A percentile compares a stretch with the other conserved stretches of the same genome.
phyloP scores from a whole-genome alignment of 2,797 vertebrate genomes.

The Micropoecilia bifurca region DNA sequence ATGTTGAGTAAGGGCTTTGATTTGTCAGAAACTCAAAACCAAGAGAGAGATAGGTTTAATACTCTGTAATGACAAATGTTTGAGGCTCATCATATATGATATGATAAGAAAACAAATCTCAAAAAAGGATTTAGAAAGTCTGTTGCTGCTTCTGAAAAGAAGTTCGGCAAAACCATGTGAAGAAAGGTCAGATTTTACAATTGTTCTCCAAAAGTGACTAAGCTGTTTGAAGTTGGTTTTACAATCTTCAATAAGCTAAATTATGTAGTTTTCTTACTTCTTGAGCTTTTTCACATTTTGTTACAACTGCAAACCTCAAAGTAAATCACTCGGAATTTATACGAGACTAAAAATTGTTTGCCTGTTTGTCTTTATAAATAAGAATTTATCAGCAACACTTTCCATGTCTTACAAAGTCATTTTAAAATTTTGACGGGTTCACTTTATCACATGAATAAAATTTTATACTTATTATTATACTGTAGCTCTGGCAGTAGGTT shows the following conservation, averaged over 20 bases:
- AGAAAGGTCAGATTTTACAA: background rate
- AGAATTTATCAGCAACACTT: background rate
- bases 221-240: background rate
- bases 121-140: background rate
- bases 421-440: background rate
- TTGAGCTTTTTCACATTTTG: background rate
- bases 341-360: background rate
- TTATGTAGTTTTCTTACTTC: background rate
- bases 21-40: background rate
- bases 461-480: background rate
- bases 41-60: background rate
- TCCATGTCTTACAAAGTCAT: background rate
- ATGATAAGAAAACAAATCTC: background rate
- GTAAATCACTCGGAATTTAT: background rate
- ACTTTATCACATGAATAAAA: background rate
- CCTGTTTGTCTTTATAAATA: background rate
- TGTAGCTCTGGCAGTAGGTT: background rate
- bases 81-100: background rate
- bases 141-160: background rate
- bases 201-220: background rate
- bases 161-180: background rate
- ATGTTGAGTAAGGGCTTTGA: background rate
- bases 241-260: background rate
- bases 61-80: background rate
- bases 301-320: background rate